Evolutionary conservation across 1,140 invertebrate species (phyloP).

Genomic region (Drosophila repletoides): DNA sequence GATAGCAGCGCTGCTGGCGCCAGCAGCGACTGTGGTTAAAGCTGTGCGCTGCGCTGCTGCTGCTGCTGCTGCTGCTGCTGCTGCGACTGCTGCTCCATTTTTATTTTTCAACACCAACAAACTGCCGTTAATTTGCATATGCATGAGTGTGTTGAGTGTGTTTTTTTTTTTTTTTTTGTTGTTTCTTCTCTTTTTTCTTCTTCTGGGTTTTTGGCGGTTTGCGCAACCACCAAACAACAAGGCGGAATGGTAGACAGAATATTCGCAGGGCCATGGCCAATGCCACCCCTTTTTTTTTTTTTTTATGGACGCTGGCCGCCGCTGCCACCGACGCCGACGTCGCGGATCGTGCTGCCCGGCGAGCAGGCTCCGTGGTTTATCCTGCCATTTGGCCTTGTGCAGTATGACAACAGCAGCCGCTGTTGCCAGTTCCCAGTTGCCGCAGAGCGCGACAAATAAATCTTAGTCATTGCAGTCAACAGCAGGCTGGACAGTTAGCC

Average conservation of each 20-base stretch:
- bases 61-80: slow-evolving; percentile 18
- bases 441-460: slow-evolving; percentile 70
- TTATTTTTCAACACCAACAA: slow-evolving; percentile 59
- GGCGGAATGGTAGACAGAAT: slow-evolving; percentile 6
- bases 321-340: slow-evolving; percentile 15
- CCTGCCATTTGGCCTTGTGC: slow-evolving; percentile 79
- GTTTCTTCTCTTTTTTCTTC: slow-evolving; percentile 8
- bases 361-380: slow-evolving; percentile 80
- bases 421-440: slow-evolving; percentile 78
- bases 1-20: slow-evolving; percentile 35
- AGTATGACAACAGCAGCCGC: slow-evolving; percentile 79
- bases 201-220: slow-evolving; percentile 48
- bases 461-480: slow-evolving; percentile 60
- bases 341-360: slow-evolving; percentile 36
- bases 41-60: slow-evolving; percentile 13
- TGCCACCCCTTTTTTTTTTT: slow-evolving; percentile 60
- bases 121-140: slow-evolving; percentile 72
- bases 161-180: slow-evolving; percentile 34
- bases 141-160: slow-evolving; percentile 29
- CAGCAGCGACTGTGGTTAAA: slow-evolving; percentile 21
- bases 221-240: slow-evolving; percentile 47
- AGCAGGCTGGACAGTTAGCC: slow-evolving; percentile 46
- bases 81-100: slow-evolving; percentile 73
- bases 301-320: slow-evolving; percentile 17
- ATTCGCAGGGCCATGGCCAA: slow-evolving; percentile 71